These are phyloP conservation scores for Acanthis flammea DNA, from an alignment of 2,797 vertebrate genomes.

Conservation along the genomic window DNA sequence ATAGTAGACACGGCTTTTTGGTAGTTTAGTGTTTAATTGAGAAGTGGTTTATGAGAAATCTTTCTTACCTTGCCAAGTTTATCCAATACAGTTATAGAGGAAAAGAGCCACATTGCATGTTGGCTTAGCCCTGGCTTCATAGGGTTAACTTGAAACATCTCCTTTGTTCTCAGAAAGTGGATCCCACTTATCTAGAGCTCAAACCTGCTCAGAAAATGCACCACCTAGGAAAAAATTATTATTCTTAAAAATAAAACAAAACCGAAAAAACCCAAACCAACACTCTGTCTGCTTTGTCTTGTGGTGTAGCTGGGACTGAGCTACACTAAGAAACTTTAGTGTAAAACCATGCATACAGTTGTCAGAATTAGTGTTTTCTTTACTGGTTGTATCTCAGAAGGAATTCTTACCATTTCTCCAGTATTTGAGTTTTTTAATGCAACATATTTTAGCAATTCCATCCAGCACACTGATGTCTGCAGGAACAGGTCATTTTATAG, in stretches of 20 bases:
- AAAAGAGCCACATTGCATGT: not conserved
- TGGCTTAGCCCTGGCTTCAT: not conserved
- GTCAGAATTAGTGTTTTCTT: not conserved
- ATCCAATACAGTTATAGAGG: not conserved
- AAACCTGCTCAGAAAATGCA: not conserved
- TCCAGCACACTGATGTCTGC: not conserved
- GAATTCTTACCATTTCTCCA: not conserved
- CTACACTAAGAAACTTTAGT: not conserved
- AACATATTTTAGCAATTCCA: not conserved
- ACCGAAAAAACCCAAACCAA: not conserved
- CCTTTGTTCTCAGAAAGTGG: not conserved
- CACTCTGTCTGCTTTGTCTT: not conserved
- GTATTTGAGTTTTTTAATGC: not conserved
- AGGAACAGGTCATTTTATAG: not conserved
- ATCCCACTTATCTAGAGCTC: not conserved
- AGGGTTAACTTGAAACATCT: not conserved
- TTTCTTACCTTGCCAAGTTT: not conserved
- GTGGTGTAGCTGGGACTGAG: not conserved
- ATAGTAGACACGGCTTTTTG: not conserved
- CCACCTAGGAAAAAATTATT: not conserved
- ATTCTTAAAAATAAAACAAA: not conserved
- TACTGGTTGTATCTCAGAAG: not conserved
- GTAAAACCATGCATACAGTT: not conserved
- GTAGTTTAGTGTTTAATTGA: not conserved
- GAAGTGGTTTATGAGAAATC: not conserved